A percentile compares a stretch with the other conserved stretches of the same genome.
phyloP scores from a whole-genome alignment of 2,888 invertebrate species.

The Mycalesis mineus region DNA sequence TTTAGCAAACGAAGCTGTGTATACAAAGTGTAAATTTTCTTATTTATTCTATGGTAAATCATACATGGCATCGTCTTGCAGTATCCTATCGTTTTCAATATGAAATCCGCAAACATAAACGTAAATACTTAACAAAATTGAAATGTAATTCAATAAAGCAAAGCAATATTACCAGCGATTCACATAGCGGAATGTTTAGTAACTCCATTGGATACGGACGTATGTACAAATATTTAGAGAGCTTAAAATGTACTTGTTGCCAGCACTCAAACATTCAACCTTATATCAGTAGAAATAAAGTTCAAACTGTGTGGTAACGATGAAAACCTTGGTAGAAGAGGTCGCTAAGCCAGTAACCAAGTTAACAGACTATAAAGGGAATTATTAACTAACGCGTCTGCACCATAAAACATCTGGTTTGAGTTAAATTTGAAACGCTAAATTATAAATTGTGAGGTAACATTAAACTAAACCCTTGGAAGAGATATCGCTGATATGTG shows the following conservation, averaged over 20 bases:
- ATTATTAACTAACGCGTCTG: conserved; percentile 46
- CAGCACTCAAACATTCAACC: conserved; percentile 4
- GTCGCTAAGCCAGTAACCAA: conserved; percentile 40
- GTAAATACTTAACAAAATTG: conserved; percentile 27
- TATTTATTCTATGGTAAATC: too few relatives aligned
- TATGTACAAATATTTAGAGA: conserved; percentile 34
- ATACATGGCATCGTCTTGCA: too few relatives aligned
- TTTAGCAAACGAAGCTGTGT: too few relatives aligned
- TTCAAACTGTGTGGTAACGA: conserved; percentile 13
- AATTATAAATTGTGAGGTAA: conserved; percentile 21
- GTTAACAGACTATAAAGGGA: conserved; percentile 46
- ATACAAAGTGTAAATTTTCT: too few relatives aligned
- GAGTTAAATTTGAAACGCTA: conserved; percentile 31
- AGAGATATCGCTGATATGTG: not conserved
- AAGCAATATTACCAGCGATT: conserved; percentile 26
- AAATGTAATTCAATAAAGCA: conserved; percentile 29
- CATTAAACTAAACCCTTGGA: not conserved
- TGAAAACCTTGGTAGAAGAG: conserved; percentile 29
- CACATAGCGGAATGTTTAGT: conserved; percentile 25
- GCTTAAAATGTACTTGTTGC: conserved; percentile 24
- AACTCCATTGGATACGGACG: conserved; percentile 24
- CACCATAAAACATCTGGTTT: conserved; percentile 35
- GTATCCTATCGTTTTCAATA: conserved; percentile 16
- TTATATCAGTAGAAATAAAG: conserved; percentile 13
- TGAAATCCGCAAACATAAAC: conserved; percentile 23